Conservation (phyloP, 2,797 vertebrate genomes). For the Enteromius fasciolatus region DNA sequence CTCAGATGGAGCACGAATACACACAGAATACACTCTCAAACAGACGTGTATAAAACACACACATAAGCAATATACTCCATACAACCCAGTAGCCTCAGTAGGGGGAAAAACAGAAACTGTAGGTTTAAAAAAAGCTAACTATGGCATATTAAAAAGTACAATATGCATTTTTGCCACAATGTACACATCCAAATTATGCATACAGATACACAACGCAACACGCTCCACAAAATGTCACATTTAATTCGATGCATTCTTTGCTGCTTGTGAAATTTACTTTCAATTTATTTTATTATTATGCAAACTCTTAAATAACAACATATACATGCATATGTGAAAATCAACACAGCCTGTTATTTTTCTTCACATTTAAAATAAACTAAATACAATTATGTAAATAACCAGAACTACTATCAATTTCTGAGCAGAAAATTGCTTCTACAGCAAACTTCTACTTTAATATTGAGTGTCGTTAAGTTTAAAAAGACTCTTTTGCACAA, state of each 20-base stretch:
- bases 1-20: conserved; percentile 48
- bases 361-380: too few species aligned
- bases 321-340: too few species aligned
- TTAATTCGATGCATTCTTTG: not conserved
- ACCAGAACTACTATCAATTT: not conserved
- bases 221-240: not conserved
- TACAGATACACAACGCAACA: not conserved
- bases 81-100: not conserved
- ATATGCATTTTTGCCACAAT: not conserved
- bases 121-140: not conserved
- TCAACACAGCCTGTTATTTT: too few species aligned
- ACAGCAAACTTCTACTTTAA: not conserved
- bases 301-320: too few species aligned
- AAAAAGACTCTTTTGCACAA: not conserved
- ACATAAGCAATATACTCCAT: not conserved
- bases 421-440: not conserved
- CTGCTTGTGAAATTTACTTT: not conserved
- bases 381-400: too few species aligned
- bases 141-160: not conserved
- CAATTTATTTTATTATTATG: too few species aligned
- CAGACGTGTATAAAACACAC: not conserved
- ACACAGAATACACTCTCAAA: conserved; percentile 10
- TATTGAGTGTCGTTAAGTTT: not conserved
- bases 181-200: not conserved
- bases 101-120: not conserved